Evolutionary conservation across 2,797 vertebrate genomes (phyloP).

Genomic region (Gymnothorax reevesii): DNA sequence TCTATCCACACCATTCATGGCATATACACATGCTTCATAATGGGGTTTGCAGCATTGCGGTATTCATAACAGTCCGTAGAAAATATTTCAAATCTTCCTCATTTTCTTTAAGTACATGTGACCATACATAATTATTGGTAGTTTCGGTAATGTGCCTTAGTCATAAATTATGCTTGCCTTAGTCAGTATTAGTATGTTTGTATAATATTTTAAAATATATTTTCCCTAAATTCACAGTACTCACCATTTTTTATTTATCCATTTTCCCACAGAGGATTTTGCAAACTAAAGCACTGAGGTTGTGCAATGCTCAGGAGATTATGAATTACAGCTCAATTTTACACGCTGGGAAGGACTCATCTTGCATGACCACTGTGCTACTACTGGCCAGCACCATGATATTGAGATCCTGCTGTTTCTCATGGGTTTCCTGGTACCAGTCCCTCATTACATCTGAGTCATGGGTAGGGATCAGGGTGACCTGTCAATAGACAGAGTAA

Average conservation of each 20-base stretch:
- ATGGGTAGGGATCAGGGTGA: conserved; percentile 95
- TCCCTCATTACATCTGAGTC: conserved; percentile 98
- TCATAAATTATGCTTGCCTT: conserved; percentile 69
- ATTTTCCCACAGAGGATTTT: conserved; percentile 67
- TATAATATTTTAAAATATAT: conserved; percentile 27
- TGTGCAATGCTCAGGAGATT: conserved; percentile 10
- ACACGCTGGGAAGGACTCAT: conserved; percentile 97
- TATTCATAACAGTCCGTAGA: not conserved
- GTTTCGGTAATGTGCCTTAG: conserved; percentile 73
- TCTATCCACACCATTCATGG: not conserved
- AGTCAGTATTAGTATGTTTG: conserved; percentile 61
- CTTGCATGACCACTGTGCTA: conserved; percentile 99
- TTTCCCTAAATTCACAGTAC: conserved; percentile 11
- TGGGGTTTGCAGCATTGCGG: conserved; percentile 4
- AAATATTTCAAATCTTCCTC: conserved; percentile 3
- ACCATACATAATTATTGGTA: conserved; percentile 28
- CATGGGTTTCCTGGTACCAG: conserved; percentile 97
- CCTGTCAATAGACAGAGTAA: conserved; percentile 64
- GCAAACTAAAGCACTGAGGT: conserved; percentile 29
- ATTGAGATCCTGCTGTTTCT: conserved; percentile 96
- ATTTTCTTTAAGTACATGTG: conserved; percentile 1
- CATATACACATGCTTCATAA: not conserved
- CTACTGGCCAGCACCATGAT: conserved; percentile 99
- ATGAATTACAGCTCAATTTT: conserved; percentile 92
- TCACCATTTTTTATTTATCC: conserved; percentile 22